Conservation (phyloP, 2,113 vertebrate genomes). For the Vulpes ferrilata region DNA sequence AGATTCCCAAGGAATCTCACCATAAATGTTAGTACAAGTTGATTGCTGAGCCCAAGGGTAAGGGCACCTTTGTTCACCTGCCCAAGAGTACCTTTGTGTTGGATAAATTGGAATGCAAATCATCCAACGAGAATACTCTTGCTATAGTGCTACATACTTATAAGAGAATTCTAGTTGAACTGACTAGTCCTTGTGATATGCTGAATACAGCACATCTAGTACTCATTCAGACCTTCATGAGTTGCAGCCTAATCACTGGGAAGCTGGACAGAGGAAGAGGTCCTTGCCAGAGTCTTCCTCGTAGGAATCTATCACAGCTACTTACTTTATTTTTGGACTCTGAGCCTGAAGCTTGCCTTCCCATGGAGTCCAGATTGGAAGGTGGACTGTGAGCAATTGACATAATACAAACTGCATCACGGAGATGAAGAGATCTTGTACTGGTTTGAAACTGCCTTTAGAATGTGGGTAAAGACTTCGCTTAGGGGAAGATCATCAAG, state of each 20-base stretch:
- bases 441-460: slow-evolving; percentile 93
- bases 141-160: slow-evolving; percentile 88
- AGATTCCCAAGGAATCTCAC: slow-evolving; percentile 66
- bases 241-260: slow-evolving; percentile 94
- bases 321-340: slow-evolving; percentile 88
- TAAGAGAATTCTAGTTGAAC: slow-evolving; percentile 90
- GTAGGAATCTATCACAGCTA: slow-evolving; percentile 85
- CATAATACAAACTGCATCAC: slow-evolving; percentile 90
- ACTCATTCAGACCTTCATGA: slow-evolving; percentile 90
- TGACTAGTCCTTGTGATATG: slow-evolving; percentile 91
- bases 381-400: slow-evolving; percentile 91
- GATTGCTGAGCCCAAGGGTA: slow-evolving; percentile 90
- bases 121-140: slow-evolving; percentile 91
- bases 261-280: background rate
- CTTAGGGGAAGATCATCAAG: slow-evolving; percentile 92
- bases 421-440: slow-evolving; percentile 90
- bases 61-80: slow-evolving; percentile 91
- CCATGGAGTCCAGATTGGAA: slow-evolving; percentile 89
- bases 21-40: slow-evolving; percentile 89
- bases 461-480: slow-evolving; percentile 90
- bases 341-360: slow-evolving; percentile 91
- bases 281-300: slow-evolving; percentile 89
- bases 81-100: slow-evolving; percentile 90
- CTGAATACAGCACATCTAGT: slow-evolving; percentile 89
- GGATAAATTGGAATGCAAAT: slow-evolving; percentile 92